Conservation (phyloP, 2,113 vertebrate species). For the Anseranas semipalmata region DNA sequence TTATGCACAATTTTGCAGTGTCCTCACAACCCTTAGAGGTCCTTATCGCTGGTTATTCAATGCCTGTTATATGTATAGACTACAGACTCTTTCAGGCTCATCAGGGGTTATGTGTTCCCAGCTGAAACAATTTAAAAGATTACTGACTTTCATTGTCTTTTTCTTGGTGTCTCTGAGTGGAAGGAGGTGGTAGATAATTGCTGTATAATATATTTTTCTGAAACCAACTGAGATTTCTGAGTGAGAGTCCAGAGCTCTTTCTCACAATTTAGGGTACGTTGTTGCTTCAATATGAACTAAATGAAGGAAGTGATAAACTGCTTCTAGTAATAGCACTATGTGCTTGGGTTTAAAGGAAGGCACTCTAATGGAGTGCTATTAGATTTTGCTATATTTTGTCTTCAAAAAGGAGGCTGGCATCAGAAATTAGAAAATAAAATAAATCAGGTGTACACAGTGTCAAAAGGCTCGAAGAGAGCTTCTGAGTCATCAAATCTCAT, state of each 20-base stretch:
- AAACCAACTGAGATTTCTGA: not conserved
- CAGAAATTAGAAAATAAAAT: not conserved
- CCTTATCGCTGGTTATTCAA: not conserved
- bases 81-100: not conserved
- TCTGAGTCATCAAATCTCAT: not conserved
- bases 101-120: not conserved
- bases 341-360: not conserved
- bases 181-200: not conserved
- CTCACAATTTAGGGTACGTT: not conserved
- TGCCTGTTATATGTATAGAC: not conserved
- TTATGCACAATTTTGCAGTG: not conserved
- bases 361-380: not conserved
- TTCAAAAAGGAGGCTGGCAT: not conserved
- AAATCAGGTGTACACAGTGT: not conserved
- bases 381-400: not conserved
- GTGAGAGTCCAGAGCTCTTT: not conserved
- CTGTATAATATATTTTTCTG: not conserved
- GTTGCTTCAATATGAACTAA: not conserved
- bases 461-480: not conserved
- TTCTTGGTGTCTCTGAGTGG: not conserved
- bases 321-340: not conserved
- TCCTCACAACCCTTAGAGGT: not conserved
- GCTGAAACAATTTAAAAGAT: not conserved
- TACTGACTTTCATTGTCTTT: not conserved
- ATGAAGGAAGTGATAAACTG: not conserved